Conservation (phyloP, 92 coral and sea anemone genomes). For the Siderastrea radians region DNA sequence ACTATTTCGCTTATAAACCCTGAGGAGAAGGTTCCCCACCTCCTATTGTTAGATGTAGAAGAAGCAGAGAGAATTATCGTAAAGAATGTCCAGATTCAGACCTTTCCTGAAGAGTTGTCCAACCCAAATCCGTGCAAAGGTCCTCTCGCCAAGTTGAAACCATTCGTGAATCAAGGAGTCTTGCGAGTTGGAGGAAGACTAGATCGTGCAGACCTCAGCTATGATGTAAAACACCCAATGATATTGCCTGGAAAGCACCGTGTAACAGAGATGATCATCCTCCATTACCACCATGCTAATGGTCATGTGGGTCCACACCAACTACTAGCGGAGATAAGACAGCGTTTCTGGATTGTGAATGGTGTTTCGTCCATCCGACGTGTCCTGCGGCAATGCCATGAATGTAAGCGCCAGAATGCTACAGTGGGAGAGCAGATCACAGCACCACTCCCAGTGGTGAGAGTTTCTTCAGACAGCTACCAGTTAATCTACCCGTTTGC, state of each 20-base stretch:
- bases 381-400: slow-evolving; percentile 53
- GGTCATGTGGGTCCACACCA: slow-evolving; percentile 64
- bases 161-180: slow-evolving; percentile 58
- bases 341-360: slow-evolving; percentile 62
- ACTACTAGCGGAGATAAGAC: slow-evolving; percentile 56
- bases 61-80: slow-evolving; percentile 58
- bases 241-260: slow-evolving; percentile 64
- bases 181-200: slow-evolving; percentile 65
- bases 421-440: slow-evolving; percentile 54
- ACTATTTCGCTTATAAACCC: background rate
- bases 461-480: slow-evolving; percentile 55
- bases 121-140: slow-evolving; percentile 27
- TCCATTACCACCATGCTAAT: slow-evolving; percentile 51
- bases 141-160: slow-evolving; percentile 57
- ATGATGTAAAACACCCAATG: slow-evolving; percentile 63
- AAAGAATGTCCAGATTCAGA: slow-evolving; percentile 52
- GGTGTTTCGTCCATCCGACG: slow-evolving; percentile 62
- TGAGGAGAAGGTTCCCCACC: slow-evolving; percentile 2
- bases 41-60: slow-evolving; percentile 46
- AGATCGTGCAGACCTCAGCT: slow-evolving; percentile 49
- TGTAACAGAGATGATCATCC: slow-evolving; percentile 61
- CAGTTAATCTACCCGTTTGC: slow-evolving; percentile 58
- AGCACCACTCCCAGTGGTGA: slow-evolving; percentile 64
- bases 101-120: slow-evolving; percentile 61
- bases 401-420: slow-evolving; percentile 57